Percentiles rank a stretch among this genome's conserved stretches.
Conservation (phyloP, 1,140 invertebrate genomes). For the Streblospio benedicti region DNA sequence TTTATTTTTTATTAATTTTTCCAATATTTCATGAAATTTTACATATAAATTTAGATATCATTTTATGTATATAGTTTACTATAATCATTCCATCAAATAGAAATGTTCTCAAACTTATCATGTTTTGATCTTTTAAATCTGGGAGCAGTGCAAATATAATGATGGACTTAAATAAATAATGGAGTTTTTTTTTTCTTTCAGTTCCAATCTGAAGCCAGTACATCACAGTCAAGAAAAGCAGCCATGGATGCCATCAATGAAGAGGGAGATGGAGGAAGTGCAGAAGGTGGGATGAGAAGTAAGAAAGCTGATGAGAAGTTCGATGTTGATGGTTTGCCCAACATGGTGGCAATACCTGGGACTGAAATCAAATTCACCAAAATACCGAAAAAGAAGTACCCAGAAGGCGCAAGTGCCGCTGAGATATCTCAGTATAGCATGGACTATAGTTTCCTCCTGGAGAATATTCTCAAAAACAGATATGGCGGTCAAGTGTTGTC, state of each 20-base stretch:
- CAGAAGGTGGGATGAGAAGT: neutral
- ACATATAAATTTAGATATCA: too few species aligned
- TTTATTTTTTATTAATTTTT: too few species aligned
- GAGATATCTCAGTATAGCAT: constrained; percentile 79
- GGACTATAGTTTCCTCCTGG: constrained; percentile 71
- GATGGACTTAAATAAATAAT: too few species aligned
- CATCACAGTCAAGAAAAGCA: constrained; percentile 24
- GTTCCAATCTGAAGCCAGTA: constrained; percentile 37
- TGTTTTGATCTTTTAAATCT: too few species aligned
- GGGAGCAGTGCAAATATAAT: too few species aligned
- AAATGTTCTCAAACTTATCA: too few species aligned
- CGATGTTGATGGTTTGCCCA: constrained; percentile 54
- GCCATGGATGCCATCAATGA: neutral
- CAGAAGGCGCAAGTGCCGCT: constrained; percentile 63
- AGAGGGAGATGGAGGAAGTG: neutral
- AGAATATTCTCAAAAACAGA: constrained; percentile 46
- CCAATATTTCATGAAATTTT: too few species aligned
- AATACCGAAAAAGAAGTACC: constrained; percentile 66
- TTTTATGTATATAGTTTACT: too few species aligned
- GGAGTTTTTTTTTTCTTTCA: too few species aligned
- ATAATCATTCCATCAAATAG: too few species aligned
- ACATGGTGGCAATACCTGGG: constrained; percentile 67
- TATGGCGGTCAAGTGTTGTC: constrained; percentile 27
- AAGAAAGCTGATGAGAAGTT: constrained; percentile 10
- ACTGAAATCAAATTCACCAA: constrained; percentile 69